Base-by-base conservation (phyloP, 2,888 invertebrate genomes). In the Catocala nupta region DNA sequence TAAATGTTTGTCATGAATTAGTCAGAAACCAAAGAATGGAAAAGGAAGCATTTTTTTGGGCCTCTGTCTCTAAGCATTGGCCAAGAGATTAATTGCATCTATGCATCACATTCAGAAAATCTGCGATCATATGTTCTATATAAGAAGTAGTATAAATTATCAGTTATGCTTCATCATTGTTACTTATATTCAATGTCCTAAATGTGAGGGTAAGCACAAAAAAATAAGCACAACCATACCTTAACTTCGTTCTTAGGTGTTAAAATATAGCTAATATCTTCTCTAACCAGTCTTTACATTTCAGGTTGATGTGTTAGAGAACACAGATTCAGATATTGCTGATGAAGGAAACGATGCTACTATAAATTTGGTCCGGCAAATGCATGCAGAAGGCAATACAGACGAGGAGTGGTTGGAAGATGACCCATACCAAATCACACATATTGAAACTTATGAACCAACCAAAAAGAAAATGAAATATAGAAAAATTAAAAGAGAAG, bases 321-420 rank as follows among this genome's bases (percentile, higher is more conserved):
- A 83, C 47, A 55, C 69, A 48, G 77, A 78, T 55, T 85, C 88
- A 5, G 91, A 90, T 25, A 70, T 87, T 25, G 75, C 77, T 8
- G 76, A 82, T 11, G 88, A 85, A 45, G 88, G 83, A 0, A 81
- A 78, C 47, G 85, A 87, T 6, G 82, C 85, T 5, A 85, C 90
- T 0, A 80, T 86, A 39, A 89, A 87, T 55, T 71, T 91, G 61
- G 90, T 92, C 2, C 80, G 88, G 2, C 90, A 92, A 69, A 86
- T 92, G 85, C 88, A 90, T 33, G 84, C 85, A 8, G 78, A 76
- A 39, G 71, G 81, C 16, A 84, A 78, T 5, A 86, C 90, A 0
- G 90, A 91, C 6, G 94, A 93, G 47, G 94, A 94, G 71, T 94
- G 94, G 94, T 77, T 94, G 0, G 93, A 92, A 42, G 92, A 93